Percentiles rank a stretch among this genome's conserved stretches.
Evolutionary conservation across 2,888 invertebrate genomes (phyloP).

Genomic region (Pasiphila rectangulata): DNA sequence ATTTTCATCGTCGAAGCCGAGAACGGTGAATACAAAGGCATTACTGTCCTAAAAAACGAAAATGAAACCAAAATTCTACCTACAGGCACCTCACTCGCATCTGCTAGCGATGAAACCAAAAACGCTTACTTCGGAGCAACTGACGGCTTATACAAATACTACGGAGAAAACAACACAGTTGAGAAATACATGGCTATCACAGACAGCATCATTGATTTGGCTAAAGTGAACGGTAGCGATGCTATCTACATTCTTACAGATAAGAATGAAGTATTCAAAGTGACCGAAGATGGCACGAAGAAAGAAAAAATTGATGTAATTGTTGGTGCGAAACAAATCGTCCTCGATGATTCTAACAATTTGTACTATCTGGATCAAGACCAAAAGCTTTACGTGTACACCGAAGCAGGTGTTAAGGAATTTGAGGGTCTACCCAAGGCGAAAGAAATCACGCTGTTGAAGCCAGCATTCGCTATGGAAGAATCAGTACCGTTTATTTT

Average conservation of each 20-base stretch:
- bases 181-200: conserved; percentile 51
- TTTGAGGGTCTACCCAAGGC: conserved; percentile 52
- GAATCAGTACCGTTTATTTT: conserved; percentile 44
- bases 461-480: conserved; percentile 49
- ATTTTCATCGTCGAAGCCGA: conserved; percentile 37
- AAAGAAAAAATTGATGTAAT: conserved; percentile 48
- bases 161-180: conserved; percentile 33
- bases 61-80: conserved; percentile 42
- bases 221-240: conserved; percentile 46
- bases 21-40: conserved; percentile 43
- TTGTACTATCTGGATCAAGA: conserved; percentile 51
- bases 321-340: conserved; percentile 50
- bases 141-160: conserved; percentile 47
- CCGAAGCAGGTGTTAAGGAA: conserved; percentile 40
- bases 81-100: conserved; percentile 44
- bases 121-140: conserved; percentile 37
- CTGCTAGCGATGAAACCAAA: conserved; percentile 38
- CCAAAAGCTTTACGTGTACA: conserved; percentile 46
- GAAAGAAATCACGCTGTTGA: conserved; percentile 42
- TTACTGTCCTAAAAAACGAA: conserved; percentile 40
- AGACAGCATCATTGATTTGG: conserved; percentile 50
- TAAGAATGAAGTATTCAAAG: conserved; percentile 51
- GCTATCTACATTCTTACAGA: conserved; percentile 54
- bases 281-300: conserved; percentile 51
- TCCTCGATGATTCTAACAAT: conserved; percentile 53